Conservation (phyloP, 2,888 invertebrate species). For the Drosophila limbata region DNA sequence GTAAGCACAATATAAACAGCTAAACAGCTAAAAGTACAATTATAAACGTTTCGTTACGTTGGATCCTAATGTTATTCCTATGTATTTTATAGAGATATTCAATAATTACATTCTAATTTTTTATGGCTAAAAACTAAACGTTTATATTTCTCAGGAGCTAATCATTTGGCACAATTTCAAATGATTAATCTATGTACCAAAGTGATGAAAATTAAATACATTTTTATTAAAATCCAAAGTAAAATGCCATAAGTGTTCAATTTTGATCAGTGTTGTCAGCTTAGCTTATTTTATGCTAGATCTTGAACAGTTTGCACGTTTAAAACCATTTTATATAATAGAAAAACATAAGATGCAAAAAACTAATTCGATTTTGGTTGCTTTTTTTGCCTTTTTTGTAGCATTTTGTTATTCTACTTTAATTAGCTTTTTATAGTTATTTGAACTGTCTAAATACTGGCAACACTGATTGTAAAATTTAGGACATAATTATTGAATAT, state of each 20-base stretch:
- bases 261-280: background rate
- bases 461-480: background rate
- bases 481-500: background rate
- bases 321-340: background rate
- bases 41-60: slow-evolving; percentile 37
- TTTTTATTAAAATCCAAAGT: too few relatives aligned
- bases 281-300: background rate
- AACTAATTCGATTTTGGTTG: background rate
- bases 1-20: slow-evolving; percentile 69
- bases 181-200: background rate
- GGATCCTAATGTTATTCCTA: slow-evolving; percentile 22
- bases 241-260: too few relatives aligned
- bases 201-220: too few relatives aligned
- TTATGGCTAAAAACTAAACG: too few relatives aligned
- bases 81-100: slow-evolving; percentile 5
- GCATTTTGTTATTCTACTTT: background rate
- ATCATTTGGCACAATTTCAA: background rate
- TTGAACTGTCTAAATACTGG: background rate
- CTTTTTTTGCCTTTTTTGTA: background rate
- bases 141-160: background rate
- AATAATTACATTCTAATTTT: background rate
- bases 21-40: slow-evolving; percentile 55
- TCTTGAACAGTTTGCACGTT: background rate
- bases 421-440: background rate
- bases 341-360: background rate